Conservation (phyloP, 2,888 invertebrate species). For the Ophion ventricosus region DNA sequence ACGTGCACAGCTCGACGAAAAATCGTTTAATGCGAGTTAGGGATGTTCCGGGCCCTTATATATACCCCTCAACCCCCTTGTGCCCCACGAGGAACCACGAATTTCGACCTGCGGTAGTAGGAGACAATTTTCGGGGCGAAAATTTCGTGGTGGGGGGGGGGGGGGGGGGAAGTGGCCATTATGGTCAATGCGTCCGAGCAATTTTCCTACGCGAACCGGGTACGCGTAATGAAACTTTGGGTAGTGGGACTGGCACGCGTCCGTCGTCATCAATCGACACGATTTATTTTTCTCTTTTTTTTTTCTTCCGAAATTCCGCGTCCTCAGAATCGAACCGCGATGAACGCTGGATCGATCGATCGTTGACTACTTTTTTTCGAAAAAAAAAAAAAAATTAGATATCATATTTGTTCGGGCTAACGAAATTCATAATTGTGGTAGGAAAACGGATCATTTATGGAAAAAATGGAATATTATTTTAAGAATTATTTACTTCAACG, state of each 20-base stretch:
- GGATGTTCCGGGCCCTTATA: slow-evolving; percentile 69
- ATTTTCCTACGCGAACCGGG: neutral
- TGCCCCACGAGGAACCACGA: slow-evolving; percentile 42
- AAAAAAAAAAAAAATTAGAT: no score
- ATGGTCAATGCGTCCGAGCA: slow-evolving; percentile 63
- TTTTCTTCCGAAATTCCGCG: neutral
- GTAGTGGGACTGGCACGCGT: slow-evolving; percentile 72
- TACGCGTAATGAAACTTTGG: slow-evolving; percentile 27
- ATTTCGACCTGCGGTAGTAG: slow-evolving; percentile 57
- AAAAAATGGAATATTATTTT: no score
- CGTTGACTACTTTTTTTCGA: no score
- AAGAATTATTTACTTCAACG: no score
- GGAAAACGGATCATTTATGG: no score
- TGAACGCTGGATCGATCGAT: neutral
- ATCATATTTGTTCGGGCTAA: no score
- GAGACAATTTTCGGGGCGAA: slow-evolving; percentile 67
- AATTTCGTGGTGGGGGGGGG: slow-evolving; percentile 66
- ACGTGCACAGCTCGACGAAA: slow-evolving; percentile 55
- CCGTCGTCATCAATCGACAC: slow-evolving; percentile 15
- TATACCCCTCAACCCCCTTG: slow-evolving; percentile 77
- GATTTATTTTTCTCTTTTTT: neutral
- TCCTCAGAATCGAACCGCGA: no score
- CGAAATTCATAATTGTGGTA: no score
- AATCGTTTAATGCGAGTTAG: slow-evolving; percentile 68
- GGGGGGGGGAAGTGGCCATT: slow-evolving; percentile 62